Conservation (phyloP, 2,797 vertebrate species). For the Clarias laeviceps region DNA sequence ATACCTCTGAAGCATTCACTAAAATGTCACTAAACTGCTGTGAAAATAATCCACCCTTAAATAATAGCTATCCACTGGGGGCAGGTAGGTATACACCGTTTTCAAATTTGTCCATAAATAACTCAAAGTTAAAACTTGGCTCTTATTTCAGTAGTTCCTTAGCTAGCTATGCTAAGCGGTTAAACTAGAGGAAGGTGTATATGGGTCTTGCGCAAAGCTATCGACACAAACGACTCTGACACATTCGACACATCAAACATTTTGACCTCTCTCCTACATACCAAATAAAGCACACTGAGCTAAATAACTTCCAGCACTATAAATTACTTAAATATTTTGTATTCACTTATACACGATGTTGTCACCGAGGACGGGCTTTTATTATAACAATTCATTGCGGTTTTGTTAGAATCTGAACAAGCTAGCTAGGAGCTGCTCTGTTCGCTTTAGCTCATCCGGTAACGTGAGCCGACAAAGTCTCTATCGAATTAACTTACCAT, state of each 20-base stretch:
- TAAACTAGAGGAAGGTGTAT: not conserved
- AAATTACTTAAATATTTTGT: not conserved
- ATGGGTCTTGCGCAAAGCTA: not conserved
- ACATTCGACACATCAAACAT: conserved; percentile 27
- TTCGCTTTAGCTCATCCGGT: conserved; percentile 12
- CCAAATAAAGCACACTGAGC: not conserved
- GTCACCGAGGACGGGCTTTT: not conserved
- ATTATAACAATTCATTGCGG: not conserved
- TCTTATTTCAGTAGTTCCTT: not conserved
- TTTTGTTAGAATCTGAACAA: conserved; percentile 1
- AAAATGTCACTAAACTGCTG: not conserved
- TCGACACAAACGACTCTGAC: not conserved
- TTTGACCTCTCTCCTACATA: not conserved
- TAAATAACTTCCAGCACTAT: too few relatives aligned
- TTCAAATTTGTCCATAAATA: not conserved
- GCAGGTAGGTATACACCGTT: not conserved
- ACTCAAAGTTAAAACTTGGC: not conserved
- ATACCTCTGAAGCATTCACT: not conserved
- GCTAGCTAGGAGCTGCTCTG: conserved; percentile 17
- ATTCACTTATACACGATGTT: not conserved
- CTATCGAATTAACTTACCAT: conserved; percentile 51
- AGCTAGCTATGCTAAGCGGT: conserved; percentile 15
- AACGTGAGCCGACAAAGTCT: conserved; percentile 32
- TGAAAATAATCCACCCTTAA: not conserved
- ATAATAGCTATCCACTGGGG: not conserved